Conservation (phyloP, 2,797 vertebrate genomes). For the Premnoplex brunnescens region DNA sequence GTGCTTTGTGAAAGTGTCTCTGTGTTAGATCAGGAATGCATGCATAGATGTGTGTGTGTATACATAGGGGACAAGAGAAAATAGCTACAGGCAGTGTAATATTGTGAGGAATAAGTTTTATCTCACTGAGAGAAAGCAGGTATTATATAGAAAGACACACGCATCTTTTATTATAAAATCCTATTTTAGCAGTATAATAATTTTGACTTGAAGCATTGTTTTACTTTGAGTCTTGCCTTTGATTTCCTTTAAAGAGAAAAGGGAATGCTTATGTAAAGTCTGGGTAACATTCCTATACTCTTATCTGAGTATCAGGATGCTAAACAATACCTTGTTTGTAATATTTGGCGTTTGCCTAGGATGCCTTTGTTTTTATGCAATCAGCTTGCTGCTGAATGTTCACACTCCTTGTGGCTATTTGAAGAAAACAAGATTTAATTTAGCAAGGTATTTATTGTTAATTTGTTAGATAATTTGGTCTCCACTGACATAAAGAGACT, state of each 20-base stretch:
- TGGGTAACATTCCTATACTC: not conserved
- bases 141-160: not conserved
- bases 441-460: slow-evolving; percentile 27
- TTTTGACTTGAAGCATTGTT: not conserved
- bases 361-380: slow-evolving; percentile 28
- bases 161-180: not conserved
- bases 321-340: slow-evolving; percentile 14
- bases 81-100: not conserved
- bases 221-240: not conserved
- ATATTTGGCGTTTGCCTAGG: not conserved
- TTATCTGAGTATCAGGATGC: slow-evolving; percentile 20
- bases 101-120: not conserved
- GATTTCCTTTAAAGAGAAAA: slow-evolving; percentile 5
- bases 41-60: not conserved
- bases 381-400: not conserved
- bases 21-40: not conserved
- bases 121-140: not conserved
- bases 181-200: not conserved
- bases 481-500: not conserved
- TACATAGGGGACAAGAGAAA: not conserved
- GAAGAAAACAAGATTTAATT: slow-evolving; percentile 50
- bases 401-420: slow-evolving; percentile 24
- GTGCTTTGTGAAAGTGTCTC: not conserved
- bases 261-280: not conserved
- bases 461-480: slow-evolving; percentile 21